These are phyloP conservation scores for Acleris cristana DNA, from an alignment of 2,888 invertebrate genomes.

Conservation along the genomic window DNA sequence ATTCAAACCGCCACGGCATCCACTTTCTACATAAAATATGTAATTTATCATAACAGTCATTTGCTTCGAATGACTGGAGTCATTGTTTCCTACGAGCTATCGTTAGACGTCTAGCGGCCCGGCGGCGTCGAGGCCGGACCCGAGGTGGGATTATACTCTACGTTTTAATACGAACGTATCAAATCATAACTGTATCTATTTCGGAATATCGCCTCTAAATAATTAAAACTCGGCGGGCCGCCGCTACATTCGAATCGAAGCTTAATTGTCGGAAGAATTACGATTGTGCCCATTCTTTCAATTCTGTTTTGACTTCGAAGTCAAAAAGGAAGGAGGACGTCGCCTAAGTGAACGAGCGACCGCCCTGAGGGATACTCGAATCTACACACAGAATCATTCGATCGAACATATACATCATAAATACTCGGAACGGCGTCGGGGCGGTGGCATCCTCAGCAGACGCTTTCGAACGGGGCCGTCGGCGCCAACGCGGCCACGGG, in stretches of 20 bases:
- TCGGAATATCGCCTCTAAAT: slow-evolving; percentile 42
- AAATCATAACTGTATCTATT: slow-evolving; percentile 58
- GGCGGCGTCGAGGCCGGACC: slow-evolving; percentile 54
- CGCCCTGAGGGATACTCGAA: slow-evolving; percentile 7
- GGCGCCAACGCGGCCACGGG: slow-evolving; percentile 86
- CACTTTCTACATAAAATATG: slow-evolving; percentile 68
- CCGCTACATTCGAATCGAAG: slow-evolving; percentile 28
- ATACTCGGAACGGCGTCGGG: background rate
- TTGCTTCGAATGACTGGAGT: slow-evolving; percentile 62
- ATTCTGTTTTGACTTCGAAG: slow-evolving; percentile 23
- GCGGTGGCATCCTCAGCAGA: slow-evolving; percentile 58
- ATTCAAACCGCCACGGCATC: slow-evolving; percentile 75
- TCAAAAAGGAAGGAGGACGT: slow-evolving; percentile 27
- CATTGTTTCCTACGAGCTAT: slow-evolving; percentile 59
- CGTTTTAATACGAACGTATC: slow-evolving; percentile 54
- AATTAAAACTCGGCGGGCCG: slow-evolving; percentile 24
- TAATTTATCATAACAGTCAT: slow-evolving; percentile 68
- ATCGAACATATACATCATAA: background rate
- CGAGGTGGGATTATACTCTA: slow-evolving; percentile 68
- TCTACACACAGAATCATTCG: background rate
- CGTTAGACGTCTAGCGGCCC: slow-evolving; percentile 59
- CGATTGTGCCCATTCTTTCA: slow-evolving; percentile 34
- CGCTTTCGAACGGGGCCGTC: slow-evolving; percentile 68
- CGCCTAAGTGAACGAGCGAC: slow-evolving; percentile 15
- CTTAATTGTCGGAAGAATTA: slow-evolving; percentile 39